Evolutionary conservation across 1,140 invertebrate genomes (phyloP), one percentile per base, ranked within the genome.

Genomic region (Laodelphax striatellus): DNA sequence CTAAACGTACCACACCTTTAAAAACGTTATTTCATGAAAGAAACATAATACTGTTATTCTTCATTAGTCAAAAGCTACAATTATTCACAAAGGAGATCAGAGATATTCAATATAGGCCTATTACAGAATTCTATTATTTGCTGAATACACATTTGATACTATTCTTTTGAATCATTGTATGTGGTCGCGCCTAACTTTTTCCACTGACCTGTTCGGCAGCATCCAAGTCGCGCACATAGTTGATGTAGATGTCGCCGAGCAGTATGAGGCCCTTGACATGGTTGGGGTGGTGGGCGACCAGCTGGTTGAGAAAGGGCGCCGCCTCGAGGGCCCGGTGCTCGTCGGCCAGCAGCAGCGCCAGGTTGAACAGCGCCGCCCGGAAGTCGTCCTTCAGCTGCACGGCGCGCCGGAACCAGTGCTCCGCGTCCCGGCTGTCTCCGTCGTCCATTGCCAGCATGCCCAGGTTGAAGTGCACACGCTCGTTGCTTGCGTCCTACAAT

Each of bases 401-500:
- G 1, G 90, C 90, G 42, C 85, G 84, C 52, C 90, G 78, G 71
- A 95, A 94, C 84, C 88, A 94, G 44, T 87, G 81, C 71, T 94
- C 92, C 0, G 94, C 93, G 64, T 86, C 85, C n/a, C 80, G 21
- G 85, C 34, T 87, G 69, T 94, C 87, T 34, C 87, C 83, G 69
- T 94, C 91, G 71, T 97, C 94, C 92, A 96, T 97, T 16, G 92
- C 90, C 38, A 98, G 75, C 94, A 97, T 97, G 58, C 91, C 93
- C 44, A 97, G 77, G 76, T 97, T 96, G 71, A 97, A 98, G 71
- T 92, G 89, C 2, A 94, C 88, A 57, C 91, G 79, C 69, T 95
- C 92, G 70, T 94, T 94, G 55, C 82, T 84, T 0, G 75, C 72
- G 64, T 79, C 82, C 82, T 85, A 68, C 5, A 66, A 69, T 60